Evolutionary conservation across 2,113 vertebrate species (phyloP).

Genomic region (Nestor notabilis): DNA sequence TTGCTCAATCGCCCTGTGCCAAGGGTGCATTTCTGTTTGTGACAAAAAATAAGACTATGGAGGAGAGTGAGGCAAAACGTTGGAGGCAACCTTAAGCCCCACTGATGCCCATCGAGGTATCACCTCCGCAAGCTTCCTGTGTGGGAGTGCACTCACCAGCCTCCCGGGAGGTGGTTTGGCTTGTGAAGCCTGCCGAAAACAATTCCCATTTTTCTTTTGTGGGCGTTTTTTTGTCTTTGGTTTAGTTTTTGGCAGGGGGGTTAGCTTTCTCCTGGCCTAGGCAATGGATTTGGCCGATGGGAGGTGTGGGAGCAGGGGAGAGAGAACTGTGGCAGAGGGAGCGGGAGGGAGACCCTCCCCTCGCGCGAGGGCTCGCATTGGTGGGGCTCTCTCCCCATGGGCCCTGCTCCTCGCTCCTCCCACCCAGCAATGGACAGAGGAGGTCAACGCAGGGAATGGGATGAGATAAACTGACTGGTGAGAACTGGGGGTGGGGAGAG

Average conservation of each 20-base stretch:
- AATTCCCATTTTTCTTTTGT: not conserved
- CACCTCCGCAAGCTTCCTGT: not conserved
- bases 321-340: not conserved
- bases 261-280: not conserved
- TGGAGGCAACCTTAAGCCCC: not conserved
- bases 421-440: not conserved
- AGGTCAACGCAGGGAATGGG: not conserved
- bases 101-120: not conserved
- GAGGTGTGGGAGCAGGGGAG: not conserved
- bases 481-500: not conserved
- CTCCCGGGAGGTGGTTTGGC: not conserved
- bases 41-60: not conserved
- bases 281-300: not conserved
- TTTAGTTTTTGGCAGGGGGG: too few relatives aligned
- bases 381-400: not conserved
- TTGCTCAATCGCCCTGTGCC: not conserved
- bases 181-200: not conserved
- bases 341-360: not conserved
- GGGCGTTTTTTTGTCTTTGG: rapidly evolving
- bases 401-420: not conserved
- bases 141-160: not conserved
- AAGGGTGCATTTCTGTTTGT: not conserved
- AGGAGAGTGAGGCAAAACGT: not conserved
- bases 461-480: not conserved
- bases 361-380: rapidly evolving